Percentiles rank a stretch among this genome's conserved stretches.
These are phyloP conservation scores for Rotaria socialis DNA, from an alignment of 2,888 invertebrate genomes.

Conservation along the genomic window DNA sequence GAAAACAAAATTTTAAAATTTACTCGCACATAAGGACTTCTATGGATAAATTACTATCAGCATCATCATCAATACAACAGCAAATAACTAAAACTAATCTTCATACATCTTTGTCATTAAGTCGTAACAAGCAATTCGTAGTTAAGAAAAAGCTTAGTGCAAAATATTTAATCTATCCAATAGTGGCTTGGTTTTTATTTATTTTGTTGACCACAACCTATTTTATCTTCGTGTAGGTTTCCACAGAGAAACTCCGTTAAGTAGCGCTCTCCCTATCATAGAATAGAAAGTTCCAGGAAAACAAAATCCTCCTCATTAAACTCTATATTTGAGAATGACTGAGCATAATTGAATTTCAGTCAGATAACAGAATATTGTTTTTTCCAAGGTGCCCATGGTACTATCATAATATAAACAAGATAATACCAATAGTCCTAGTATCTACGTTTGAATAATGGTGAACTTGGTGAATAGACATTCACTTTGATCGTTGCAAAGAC, in stretches of 20 bases:
- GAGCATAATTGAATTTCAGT: too few relatives aligned
- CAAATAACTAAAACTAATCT: background rate
- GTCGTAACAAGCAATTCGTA: background rate
- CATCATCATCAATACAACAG: background rate
- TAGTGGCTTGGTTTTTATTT: background rate
- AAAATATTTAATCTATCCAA: background rate
- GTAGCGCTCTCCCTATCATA: too few relatives aligned
- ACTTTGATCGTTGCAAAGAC: too few relatives aligned
- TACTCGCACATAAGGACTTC: background rate
- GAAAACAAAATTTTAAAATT: too few relatives aligned
- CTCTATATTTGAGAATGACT: too few relatives aligned
- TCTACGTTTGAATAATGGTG: too few relatives aligned
- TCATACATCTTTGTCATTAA: background rate
- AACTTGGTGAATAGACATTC: too few relatives aligned
- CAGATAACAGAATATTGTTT: background rate
- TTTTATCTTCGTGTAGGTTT: conserved; percentile 17
- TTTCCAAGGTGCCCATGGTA: conserved; percentile 1
- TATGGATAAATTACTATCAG: background rate
- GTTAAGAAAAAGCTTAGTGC: background rate
- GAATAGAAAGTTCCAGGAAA: too few relatives aligned
- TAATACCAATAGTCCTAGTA: background rate
- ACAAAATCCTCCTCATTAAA: too few relatives aligned
- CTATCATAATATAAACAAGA: background rate
- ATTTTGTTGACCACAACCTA: background rate
- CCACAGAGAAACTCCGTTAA: background rate